A percentile compares a stretch with the other conserved stretches of the same genome.
Evolutionary conservation across 2,113 vertebrate genomes (phyloP).

Genomic region (Calyptommatus sinebrachiatus): DNA sequence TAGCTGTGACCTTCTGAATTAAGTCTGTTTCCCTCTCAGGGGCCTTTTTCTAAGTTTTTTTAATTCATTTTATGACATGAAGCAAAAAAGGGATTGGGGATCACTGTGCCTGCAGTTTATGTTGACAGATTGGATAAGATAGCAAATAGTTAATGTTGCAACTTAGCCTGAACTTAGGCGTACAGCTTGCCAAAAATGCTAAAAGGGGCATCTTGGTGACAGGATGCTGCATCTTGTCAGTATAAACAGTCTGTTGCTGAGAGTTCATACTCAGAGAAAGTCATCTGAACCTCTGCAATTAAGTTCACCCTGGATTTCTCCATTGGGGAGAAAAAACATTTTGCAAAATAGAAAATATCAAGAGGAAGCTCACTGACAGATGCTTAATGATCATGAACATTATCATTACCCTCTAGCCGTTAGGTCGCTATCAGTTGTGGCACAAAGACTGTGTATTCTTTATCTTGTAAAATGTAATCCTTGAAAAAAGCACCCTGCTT

Average conservation of each 20-base stretch:
- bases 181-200: constrained; percentile 47
- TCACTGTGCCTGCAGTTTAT: constrained; percentile 52
- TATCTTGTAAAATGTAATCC: constrained; percentile 6
- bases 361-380: constrained; percentile 53
- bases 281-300: constrained; percentile 41
- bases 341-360: constrained; percentile 41
- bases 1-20: constrained; percentile 32
- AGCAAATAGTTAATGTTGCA: constrained; percentile 62
- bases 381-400: constrained; percentile 35
- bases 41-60: constrained; percentile 46
- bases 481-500: background rate
- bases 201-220: constrained; percentile 23
- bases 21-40: constrained; percentile 32
- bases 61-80: constrained; percentile 46
- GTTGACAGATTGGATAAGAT: constrained; percentile 56
- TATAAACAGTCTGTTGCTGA: constrained; percentile 46
- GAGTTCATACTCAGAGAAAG: constrained; percentile 57
- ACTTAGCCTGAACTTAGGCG: constrained; percentile 35
- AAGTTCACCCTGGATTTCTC: constrained; percentile 50
- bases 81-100: constrained; percentile 34
- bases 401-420: background rate
- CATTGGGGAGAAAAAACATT: constrained; percentile 55
- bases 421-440: constrained; percentile 33
- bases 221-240: constrained; percentile 47
- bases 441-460: constrained; percentile 62